Evolutionary conservation across 2,888 invertebrate genomes (phyloP), one percentile per base, ranked within the genome.

Genomic region (Eupeodes latifasciatus): DNA sequence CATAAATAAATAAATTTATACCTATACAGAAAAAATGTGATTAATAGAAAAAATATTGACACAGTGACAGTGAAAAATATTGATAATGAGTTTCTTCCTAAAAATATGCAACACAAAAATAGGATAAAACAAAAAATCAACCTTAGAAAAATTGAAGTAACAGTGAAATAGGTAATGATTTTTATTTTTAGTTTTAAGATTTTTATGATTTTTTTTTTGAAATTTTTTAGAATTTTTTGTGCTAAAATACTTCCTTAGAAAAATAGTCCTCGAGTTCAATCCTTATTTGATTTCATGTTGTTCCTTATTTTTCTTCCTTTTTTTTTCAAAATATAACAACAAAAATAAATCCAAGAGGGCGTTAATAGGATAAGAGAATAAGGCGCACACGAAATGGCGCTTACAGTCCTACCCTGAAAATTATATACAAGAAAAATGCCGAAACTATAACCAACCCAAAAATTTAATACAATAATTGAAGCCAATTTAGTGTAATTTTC

Each of bases 391-490:
- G 81, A 78, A 81, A 81, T 72, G 74, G 67, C 57, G 47, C 44
- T 84, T 77, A n/a, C n/a, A 66, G 47, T 66, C 27, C 59, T 59
- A 59, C 66, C 66, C 47, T 49, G 27, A 66, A 66, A 66, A 47
- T 49, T 57, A 34, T 6, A 27, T 27, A 16, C 5, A 27, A 49
- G 69, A 19, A 74, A 72, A 66, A 59, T 40, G 34, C 61, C 71
- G 61, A 64, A 78, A 62, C 51, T 66, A 61, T 47, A 85, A 92
- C 92, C 91, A 92, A 92, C 92, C 92, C 92, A 92, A 93, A 87
- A 88, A 85, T 92, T 93, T 93, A 93, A 93, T 93, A 92, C 92
- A 92, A 93, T 93, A 93, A 93, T 93, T 93, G 93, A 92, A 92
- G 92, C 92, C 93, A 93, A 93, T 93, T 93, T 93, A 91, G 91